These are phyloP conservation scores for Corticium candelabrum DNA, from an alignment of 37 sponge, comb jelly and placozoan species.

Conservation along the genomic window DNA sequence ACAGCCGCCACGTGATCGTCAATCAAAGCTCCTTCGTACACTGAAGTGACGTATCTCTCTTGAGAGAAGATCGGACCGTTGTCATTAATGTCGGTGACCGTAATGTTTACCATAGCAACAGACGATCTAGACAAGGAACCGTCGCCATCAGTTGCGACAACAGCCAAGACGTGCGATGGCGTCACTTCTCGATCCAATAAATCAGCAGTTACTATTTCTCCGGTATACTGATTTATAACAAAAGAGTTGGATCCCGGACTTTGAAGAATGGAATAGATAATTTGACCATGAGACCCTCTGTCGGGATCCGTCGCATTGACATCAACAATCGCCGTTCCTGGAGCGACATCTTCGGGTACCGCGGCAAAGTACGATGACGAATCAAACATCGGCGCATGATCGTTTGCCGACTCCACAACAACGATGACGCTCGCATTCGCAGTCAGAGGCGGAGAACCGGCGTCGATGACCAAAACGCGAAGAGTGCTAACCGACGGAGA, in stretches of 20 bases:
- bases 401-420: slow-evolving; percentile 9
- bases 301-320: neutral
- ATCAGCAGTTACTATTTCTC: neutral
- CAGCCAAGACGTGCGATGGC: neutral
- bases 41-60: neutral
- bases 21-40: neutral
- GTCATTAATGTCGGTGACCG: slow-evolving; percentile 8
- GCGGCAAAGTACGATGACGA: neutral
- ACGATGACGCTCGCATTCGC: neutral
- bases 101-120: neutral
- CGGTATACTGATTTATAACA: neutral
- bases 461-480: neutral
- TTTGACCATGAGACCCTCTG: neutral
- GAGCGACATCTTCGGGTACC: neutral
- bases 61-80: neutral
- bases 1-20: slow-evolving; percentile 1
- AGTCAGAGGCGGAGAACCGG: neutral
- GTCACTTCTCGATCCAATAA: neutral
- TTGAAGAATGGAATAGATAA: neutral
- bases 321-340: neutral
- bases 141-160: neutral
- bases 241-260: neutral
- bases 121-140: neutral
- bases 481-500: neutral
- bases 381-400: neutral